Percentiles rank a stretch among this genome's conserved stretches.
Evolutionary conservation across 2,888 invertebrate genomes (phyloP).

Genomic region (Andrena bucephala): DNA sequence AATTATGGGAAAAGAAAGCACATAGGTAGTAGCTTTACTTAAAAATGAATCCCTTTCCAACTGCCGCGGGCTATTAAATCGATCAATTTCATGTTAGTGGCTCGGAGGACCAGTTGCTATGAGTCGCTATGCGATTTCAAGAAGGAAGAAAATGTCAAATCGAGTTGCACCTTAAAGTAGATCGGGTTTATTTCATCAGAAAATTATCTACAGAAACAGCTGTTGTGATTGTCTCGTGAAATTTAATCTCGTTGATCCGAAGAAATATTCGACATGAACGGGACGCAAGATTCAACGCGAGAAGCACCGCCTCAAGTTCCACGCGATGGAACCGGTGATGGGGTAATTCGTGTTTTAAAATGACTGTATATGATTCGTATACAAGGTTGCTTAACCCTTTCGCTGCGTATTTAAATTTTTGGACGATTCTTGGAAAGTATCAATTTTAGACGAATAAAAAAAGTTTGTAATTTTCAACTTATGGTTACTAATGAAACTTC

Average conservation of each 20-base stretch:
- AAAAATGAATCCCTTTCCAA: not conserved
- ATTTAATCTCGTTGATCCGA: not conserved
- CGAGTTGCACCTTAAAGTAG: not conserved
- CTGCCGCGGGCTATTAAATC: slow-evolving; percentile 57
- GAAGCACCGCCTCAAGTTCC: not conserved
- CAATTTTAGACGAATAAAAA: too few species aligned
- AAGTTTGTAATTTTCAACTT: too few species aligned
- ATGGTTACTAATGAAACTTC: too few species aligned
- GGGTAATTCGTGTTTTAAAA: slow-evolving; percentile 23
- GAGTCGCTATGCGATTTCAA: not conserved
- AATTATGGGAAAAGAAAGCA: not conserved
- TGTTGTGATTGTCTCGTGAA: not conserved
- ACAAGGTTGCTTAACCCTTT: too few species aligned
- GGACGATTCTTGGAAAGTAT: too few species aligned
- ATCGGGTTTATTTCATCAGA: not conserved
- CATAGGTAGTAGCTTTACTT: not conserved
- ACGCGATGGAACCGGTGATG: slow-evolving; percentile 2
- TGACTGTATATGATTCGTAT: too few species aligned
- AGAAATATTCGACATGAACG: slow-evolving; percentile 24
- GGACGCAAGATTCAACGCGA: not conserved
- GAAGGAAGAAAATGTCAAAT: not conserved
- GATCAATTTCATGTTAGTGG: slow-evolving; percentile 32
- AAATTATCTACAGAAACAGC: not conserved
- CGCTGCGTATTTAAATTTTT: too few species aligned
- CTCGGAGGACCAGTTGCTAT: not conserved